phyloP scores from a whole-genome alignment of 2,113 vertebrate species.

The Pagrus major region DNA sequence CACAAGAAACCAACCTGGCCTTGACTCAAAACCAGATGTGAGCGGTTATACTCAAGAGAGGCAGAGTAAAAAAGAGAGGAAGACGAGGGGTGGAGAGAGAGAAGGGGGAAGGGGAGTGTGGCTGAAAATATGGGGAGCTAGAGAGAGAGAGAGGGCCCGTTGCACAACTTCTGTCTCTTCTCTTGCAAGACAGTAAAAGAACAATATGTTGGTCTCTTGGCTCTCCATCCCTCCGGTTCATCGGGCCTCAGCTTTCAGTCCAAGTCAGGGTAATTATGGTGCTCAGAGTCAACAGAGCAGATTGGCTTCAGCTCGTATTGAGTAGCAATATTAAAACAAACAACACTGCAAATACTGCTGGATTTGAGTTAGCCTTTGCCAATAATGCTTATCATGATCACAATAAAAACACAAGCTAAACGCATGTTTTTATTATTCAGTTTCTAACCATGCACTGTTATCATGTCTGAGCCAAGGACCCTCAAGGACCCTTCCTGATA shows the following conservation, averaged over 20 bases:
- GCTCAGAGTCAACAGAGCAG: slow-evolving; percentile 43
- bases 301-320: slow-evolving; percentile 22
- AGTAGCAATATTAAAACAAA: slow-evolving; percentile 44
- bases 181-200: slow-evolving; percentile 65
- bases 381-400: slow-evolving; percentile 18
- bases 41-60: slow-evolving; percentile 66
- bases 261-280: slow-evolving; percentile 50
- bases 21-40: slow-evolving; percentile 86
- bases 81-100: slow-evolving; percentile 30
- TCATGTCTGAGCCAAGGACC: slow-evolving; percentile 19
- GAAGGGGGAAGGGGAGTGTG: slow-evolving; percentile 34
- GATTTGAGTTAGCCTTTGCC: slow-evolving; percentile 5
- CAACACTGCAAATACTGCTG: slow-evolving; percentile 12
- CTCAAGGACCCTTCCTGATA: neutral
- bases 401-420: slow-evolving; percentile 21
- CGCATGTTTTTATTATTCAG: neutral
- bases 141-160: slow-evolving; percentile 51
- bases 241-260: slow-evolving; percentile 37
- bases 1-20: slow-evolving; percentile 81
- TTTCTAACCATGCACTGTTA: neutral
- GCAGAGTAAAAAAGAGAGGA: slow-evolving; percentile 49
- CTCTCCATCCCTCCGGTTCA: slow-evolving; percentile 23
- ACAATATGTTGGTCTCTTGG: slow-evolving; percentile 55
- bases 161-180: slow-evolving; percentile 69
- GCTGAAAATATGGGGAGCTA: slow-evolving; percentile 49